phyloP scores from a whole-genome alignment of 2,888 invertebrate genomes.

The Chloromyia formosa region DNA sequence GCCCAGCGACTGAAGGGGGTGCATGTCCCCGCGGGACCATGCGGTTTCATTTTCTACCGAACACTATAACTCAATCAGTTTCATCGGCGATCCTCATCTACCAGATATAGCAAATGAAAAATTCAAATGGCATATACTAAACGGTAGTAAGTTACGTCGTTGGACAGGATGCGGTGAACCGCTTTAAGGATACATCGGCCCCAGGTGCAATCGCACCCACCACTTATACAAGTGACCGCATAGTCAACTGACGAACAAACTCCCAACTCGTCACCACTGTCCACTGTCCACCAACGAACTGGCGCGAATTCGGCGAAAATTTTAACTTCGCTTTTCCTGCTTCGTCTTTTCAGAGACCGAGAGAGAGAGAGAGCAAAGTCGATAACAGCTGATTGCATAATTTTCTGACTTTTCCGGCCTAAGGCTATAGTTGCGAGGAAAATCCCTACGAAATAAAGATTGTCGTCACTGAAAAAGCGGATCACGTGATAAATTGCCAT shows the following conservation, averaged over 20 bases:
- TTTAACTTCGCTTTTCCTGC: background rate
- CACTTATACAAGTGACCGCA: conserved; percentile 1
- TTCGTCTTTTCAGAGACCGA: conserved; percentile 10
- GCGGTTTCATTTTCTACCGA: no score
- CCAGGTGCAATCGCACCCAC: background rate
- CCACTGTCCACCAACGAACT: background rate
- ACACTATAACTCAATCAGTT: no score
- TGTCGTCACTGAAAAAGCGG: background rate
- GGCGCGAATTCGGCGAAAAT: conserved; percentile 21
- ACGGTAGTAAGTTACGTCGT: no score
- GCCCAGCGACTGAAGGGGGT: background rate
- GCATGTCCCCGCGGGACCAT: no score
- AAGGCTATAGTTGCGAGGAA: background rate
- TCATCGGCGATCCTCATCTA: no score
- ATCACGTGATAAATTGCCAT: no score
- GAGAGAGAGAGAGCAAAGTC: background rate
- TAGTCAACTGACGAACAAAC: conserved; percentile 20
- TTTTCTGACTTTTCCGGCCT: conserved; percentile 29
- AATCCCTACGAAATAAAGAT: background rate
- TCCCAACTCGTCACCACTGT: background rate
- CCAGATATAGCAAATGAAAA: no score
- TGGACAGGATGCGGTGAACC: no score
- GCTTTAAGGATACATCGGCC: background rate
- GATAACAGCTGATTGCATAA: conserved; percentile 44
- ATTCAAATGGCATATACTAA: no score